A percentile compares a stretch with the other conserved stretches of the same genome.
These are phyloP conservation scores for Hyperoplus lanceolatus DNA, from an alignment of 2,797 vertebrate genomes.

Conservation along the genomic window DNA sequence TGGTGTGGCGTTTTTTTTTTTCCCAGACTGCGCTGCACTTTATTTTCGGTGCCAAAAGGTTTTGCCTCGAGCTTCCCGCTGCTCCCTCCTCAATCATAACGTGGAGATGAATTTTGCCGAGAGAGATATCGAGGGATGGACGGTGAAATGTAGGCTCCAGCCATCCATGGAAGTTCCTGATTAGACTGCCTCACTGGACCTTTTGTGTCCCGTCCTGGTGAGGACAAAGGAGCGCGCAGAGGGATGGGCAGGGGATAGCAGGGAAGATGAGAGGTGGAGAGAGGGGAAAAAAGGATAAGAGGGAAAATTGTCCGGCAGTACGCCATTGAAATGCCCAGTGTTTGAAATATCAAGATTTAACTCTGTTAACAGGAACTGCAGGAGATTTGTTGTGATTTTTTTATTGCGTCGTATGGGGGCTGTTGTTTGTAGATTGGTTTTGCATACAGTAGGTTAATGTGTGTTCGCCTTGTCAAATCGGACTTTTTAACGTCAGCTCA, in stretches of 20 bases:
- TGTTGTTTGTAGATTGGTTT: background rate
- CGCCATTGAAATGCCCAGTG: slow-evolving; percentile 57
- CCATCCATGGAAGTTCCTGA: slow-evolving; percentile 88
- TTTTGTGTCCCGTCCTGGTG: slow-evolving; percentile 86
- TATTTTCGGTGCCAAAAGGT: slow-evolving; percentile 54
- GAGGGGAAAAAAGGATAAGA: slow-evolving; percentile 61
- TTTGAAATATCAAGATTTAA: slow-evolving; percentile 71
- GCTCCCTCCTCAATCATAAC: slow-evolving; percentile 85
- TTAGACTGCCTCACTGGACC: slow-evolving; percentile 89
- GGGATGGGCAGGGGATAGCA: slow-evolving; percentile 80
- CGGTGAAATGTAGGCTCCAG: slow-evolving; percentile 83
- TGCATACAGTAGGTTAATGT: background rate
- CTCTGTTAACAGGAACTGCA: slow-evolving; percentile 22
- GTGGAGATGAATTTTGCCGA: slow-evolving; percentile 78
- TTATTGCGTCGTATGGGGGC: background rate
- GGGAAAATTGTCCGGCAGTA: slow-evolving; percentile 72
- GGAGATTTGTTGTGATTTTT: slow-evolving; percentile 32
- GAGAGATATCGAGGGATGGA: slow-evolving; percentile 82
- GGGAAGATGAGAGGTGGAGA: slow-evolving; percentile 80
- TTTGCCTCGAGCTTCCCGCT: slow-evolving; percentile 65
- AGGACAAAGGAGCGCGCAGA: slow-evolving; percentile 82
- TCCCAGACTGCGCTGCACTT: slow-evolving; percentile 24
- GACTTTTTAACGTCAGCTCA: background rate
- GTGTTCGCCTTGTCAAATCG: background rate
- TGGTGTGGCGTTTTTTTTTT: slow-evolving; percentile 9